Evolutionary conservation across 2,888 invertebrate species (phyloP).

Genomic region (Empis stercorea): DNA sequence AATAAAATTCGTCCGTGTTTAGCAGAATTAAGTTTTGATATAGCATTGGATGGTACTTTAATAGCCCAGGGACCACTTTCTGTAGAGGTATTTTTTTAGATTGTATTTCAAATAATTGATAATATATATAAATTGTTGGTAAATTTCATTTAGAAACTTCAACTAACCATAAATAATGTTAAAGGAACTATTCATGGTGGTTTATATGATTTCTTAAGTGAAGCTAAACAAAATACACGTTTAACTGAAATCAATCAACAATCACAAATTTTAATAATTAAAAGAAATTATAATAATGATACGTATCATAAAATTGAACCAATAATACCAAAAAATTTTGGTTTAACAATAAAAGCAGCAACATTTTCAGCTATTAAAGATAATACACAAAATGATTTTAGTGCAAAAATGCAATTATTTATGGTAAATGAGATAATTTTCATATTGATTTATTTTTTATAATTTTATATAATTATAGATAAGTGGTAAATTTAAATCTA

Average conservation of each 20-base stretch:
- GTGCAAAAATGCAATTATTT: conserved; percentile 52
- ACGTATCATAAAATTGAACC: conserved; percentile 55
- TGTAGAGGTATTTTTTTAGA: conserved; percentile 50
- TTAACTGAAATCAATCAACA: conserved; percentile 16
- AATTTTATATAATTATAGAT: conserved; percentile 30
- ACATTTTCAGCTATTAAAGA: conserved; percentile 55
- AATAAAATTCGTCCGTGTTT: conserved; percentile 50
- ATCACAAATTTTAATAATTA: conserved; percentile 10
- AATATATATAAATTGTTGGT: background rate
- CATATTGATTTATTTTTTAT: background rate
- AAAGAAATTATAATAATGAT: conserved; percentile 32
- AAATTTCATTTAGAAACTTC: conserved; percentile 27
- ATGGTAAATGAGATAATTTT: conserved; percentile 35
- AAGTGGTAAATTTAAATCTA: conserved; percentile 46
- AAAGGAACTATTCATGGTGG: conserved; percentile 39
- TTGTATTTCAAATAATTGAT: too few relatives aligned
- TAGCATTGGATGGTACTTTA: conserved; percentile 62
- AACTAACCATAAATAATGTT: conserved; percentile 36
- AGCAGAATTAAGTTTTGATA: conserved; percentile 58
- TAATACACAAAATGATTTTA: conserved; percentile 55
- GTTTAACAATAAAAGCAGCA: conserved; percentile 58
- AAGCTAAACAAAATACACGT: conserved; percentile 30
- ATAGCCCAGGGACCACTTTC: conserved; percentile 74
- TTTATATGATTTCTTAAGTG: conserved; percentile 38
- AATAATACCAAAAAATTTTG: conserved; percentile 71